Percentiles rank a stretch among this genome's conserved stretches.
Evolutionary conservation across 2,888 invertebrate species (phyloP).

Genomic region (Conchocele bisecta): DNA sequence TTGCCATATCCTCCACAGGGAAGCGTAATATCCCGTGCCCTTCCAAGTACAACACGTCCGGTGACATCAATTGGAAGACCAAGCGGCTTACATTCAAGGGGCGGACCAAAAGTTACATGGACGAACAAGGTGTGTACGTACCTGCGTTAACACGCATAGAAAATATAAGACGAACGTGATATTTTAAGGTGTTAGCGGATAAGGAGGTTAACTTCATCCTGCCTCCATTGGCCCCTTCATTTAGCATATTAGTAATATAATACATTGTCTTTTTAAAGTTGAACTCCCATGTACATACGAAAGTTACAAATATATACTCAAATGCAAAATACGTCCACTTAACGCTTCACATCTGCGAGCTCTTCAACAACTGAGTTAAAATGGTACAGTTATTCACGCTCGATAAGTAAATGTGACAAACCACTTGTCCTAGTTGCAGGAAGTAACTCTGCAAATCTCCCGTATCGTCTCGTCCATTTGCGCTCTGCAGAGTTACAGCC

Average conservation of each 20-base stretch:
- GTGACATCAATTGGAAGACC: slow-evolving; percentile 57
- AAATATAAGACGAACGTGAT: background rate
- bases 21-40: slow-evolving; percentile 57
- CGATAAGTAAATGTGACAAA: no score
- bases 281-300: background rate
- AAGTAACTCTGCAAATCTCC: no score
- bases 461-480: no score
- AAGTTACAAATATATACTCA: no score
- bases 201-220: background rate
- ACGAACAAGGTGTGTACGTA: slow-evolving; percentile 54
- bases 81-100: slow-evolving; percentile 61
- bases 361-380: no score
- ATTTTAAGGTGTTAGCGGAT: no score
- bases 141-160: background rate
- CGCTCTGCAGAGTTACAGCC: no score
- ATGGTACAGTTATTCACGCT: no score
- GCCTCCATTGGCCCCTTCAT: background rate
- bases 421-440: no score
- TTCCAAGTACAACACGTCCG: slow-evolving; percentile 61
- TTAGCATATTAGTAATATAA: no score
- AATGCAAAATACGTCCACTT: no score
- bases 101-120: slow-evolving; percentile 57
- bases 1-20: slow-evolving; percentile 13
- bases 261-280: background rate
- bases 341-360: no score